Percentiles rank a stretch among this genome's conserved stretches.
Conservation (phyloP, 2,888 invertebrate genomes). For the Dynastes tityus region DNA sequence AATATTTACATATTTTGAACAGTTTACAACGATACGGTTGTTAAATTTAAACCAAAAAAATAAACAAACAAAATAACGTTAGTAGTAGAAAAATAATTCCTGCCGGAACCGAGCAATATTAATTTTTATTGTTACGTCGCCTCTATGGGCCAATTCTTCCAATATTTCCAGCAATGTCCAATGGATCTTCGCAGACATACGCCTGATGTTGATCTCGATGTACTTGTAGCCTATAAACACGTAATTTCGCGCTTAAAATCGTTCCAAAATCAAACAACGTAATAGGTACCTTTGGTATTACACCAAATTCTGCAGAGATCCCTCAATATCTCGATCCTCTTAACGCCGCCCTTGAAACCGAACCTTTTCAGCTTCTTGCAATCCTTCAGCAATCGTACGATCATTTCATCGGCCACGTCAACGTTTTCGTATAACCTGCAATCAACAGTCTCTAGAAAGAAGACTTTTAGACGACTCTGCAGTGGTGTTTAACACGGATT, state of each 20-base stretch:
- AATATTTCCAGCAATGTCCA: conserved; percentile 36
- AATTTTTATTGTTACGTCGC: conserved; percentile 48
- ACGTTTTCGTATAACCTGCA: conserved; percentile 70
- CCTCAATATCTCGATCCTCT: conserved; percentile 68
- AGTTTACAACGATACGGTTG: too few species aligned
- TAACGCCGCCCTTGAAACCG: conserved; percentile 70
- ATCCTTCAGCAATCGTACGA: conserved; percentile 67
- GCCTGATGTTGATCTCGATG: conserved; percentile 47
- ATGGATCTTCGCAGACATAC: conserved; percentile 45
- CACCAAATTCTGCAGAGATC: conserved; percentile 57
- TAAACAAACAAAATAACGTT: neutral
- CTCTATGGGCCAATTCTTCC: conserved; percentile 44
- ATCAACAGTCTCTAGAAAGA: conserved; percentile 67
- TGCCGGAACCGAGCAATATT: conserved; percentile 47
- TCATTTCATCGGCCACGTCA: conserved; percentile 70
- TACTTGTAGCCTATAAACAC: conserved; percentile 13
- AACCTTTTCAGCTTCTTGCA: conserved; percentile 69
- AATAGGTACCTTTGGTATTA: conserved; percentile 35
- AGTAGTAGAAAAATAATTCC: conserved; percentile 50
- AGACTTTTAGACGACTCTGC: conserved; percentile 11
- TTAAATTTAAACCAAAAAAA: too few species aligned
- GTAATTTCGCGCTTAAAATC: neutral
- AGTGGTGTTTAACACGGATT: neutral
- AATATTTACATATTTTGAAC: too few species aligned
- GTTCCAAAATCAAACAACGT: neutral